Evolutionary conservation across 2,113 vertebrate genomes (phyloP).

Genomic region (Planiliza haematocheilus): DNA sequence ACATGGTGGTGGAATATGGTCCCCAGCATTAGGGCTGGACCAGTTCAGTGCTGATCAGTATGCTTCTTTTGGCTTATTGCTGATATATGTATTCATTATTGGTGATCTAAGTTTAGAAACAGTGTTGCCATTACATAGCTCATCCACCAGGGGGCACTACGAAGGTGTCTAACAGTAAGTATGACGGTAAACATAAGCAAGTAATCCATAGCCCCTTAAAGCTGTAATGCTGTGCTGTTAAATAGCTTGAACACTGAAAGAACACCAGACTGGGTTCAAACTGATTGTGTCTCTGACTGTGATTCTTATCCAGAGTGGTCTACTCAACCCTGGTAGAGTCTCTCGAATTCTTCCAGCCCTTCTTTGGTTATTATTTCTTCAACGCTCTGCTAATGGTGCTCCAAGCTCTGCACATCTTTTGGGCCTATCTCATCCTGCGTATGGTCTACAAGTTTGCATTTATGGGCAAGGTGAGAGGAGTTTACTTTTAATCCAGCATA

Average conservation of each 20-base stretch:
- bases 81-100: neutral
- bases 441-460: conserved; percentile 89
- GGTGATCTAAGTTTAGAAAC: neutral
- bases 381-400: conserved; percentile 87
- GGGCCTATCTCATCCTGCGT: conserved; percentile 91
- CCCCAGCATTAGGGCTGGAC: neutral
- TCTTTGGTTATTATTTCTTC: conserved; percentile 92
- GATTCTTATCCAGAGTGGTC: conserved; percentile 82
- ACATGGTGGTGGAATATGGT: neutral
- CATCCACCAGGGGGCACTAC: too few relatives aligned
- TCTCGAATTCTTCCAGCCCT: conserved; percentile 83
- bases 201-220: too few relatives aligned
- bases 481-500: neutral
- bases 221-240: too few relatives aligned
- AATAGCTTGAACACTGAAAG: neutral
- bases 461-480: conserved; percentile 86
- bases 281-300: neutral
- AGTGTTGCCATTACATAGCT: too few relatives aligned
- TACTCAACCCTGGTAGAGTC: conserved; percentile 86
- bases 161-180: too few relatives aligned
- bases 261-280: neutral
- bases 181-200: too few relatives aligned
- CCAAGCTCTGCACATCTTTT: conserved; percentile 92
- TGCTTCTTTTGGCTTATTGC: fast-evolving
- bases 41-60: too few relatives aligned